Evolutionary conservation across 2,888 invertebrate species (phyloP).

Genomic region (Abrostola tripartita): DNA sequence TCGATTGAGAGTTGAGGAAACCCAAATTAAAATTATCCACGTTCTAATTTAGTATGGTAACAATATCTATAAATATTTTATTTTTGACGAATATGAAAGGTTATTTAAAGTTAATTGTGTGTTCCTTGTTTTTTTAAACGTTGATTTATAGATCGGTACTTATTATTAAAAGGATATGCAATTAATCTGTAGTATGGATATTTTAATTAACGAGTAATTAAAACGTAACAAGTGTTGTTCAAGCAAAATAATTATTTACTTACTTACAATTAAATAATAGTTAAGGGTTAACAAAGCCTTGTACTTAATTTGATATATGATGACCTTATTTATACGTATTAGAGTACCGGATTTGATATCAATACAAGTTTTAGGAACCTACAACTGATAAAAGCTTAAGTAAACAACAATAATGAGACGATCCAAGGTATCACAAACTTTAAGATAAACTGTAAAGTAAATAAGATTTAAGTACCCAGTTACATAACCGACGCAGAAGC

Average conservation of each 20-base stretch:
- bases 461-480: too few relatives aligned
- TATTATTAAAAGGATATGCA: too few relatives aligned
- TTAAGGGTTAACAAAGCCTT: not conserved
- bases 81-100: not conserved
- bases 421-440: not conserved
- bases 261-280: too few relatives aligned
- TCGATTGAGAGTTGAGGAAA: not conserved
- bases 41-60: not conserved
- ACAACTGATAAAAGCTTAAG: not conserved
- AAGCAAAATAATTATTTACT: not conserved
- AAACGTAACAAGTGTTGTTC: not conserved
- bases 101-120: not conserved
- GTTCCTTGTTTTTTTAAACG: not conserved
- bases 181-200: too few relatives aligned
- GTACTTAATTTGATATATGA: not conserved
- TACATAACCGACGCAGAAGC: too few relatives aligned
- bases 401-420: not conserved
- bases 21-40: not conserved
- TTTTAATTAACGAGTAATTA: too few relatives aligned
- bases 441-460: not conserved
- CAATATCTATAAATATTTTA: not conserved
- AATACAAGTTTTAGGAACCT: not conserved
- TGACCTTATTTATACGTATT: conserved; percentile 1
- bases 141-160: too few relatives aligned
- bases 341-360: not conserved